Base-by-base conservation (phyloP, 2,797 vertebrate species). In the Chanos chanos region DNA sequence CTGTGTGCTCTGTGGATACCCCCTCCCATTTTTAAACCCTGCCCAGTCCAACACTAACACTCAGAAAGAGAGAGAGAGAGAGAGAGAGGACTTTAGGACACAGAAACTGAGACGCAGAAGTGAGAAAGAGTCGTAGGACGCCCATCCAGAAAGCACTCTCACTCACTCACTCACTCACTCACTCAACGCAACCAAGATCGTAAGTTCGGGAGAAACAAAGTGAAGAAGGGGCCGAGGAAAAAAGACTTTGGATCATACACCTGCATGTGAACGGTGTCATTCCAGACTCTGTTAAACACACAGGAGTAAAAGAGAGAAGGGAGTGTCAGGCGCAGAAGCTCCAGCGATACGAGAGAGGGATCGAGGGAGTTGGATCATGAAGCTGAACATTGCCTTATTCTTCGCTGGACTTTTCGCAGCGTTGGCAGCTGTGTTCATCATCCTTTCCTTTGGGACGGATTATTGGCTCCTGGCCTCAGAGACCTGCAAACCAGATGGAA, bases 401-500 rank as follows among this genome's bases (percentile, higher is more conserved):
- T 97, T 99, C 66, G 96, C 94, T 4, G 94, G 94, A 48, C 83
- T 99, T 44, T 99, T 97, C 30, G 96, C 93, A 28, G 94, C 93
- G 21, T 70, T 98, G 61, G 95, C 92, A 0, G 87, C 91, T 68
- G 85, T 94, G 24, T 89, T 96, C 58, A 91, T 92, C 81, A 81
- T 99, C 49, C 86, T 98, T 59, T 92, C 96, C 0, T 99, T 97
- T 84, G 94, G 95, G 85, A 96, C 94, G 0, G 94, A 99, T 84
- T 97, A 97, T 72, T 99, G 96, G 96, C 92, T 99, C 68, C 82
- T 98, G 70, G 94, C 85, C 52, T 92, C 90, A 0, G 93, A 97
- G 88, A 90, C 66, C 5, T 98, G 94, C 79, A 77, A 21, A 8
- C 34, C 50, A 6, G 61, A 61, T 0, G 45, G 44, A 48, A 16